Conservation (phyloP, 2,888 invertebrate species). For the Sinotaia quadrata region DNA sequence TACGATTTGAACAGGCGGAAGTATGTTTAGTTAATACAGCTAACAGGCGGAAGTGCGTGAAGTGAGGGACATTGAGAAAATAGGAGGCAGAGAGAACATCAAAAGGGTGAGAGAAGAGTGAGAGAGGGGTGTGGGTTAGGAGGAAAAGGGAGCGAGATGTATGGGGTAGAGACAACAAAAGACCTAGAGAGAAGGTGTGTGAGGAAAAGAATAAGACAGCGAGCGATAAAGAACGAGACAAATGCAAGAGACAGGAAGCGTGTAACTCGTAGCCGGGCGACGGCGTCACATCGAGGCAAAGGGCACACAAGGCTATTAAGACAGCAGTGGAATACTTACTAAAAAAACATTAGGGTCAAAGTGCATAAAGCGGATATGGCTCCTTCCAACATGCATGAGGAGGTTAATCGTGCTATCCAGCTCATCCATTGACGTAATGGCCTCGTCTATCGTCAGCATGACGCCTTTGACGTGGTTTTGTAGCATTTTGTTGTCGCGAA, state of each 20-base stretch:
- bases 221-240: slow-evolving; percentile 8
- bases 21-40: no score
- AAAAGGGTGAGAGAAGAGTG: no score
- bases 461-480: slow-evolving; percentile 90
- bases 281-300: background rate
- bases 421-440: slow-evolving; percentile 89
- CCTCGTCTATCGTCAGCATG: slow-evolving; percentile 90
- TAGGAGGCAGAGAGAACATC: no score
- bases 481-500: slow-evolving; percentile 85
- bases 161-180: no score
- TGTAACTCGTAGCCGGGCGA: background rate
- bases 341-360: slow-evolving; percentile 91
- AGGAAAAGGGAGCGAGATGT: no score
- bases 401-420: slow-evolving; percentile 88
- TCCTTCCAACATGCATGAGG: slow-evolving; percentile 86
- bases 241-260: slow-evolving; percentile 1
- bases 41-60: no score
- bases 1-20: no score
- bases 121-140: no score
- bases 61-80: no score
- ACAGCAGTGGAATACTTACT: slow-evolving; percentile 77
- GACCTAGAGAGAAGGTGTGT: background rate
- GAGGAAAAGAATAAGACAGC: background rate
- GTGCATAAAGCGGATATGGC: slow-evolving; percentile 86
- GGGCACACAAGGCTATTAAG: background rate